phyloP scores from a whole-genome alignment of 2,888 invertebrate species.

The Entomobrya proxima region DNA sequence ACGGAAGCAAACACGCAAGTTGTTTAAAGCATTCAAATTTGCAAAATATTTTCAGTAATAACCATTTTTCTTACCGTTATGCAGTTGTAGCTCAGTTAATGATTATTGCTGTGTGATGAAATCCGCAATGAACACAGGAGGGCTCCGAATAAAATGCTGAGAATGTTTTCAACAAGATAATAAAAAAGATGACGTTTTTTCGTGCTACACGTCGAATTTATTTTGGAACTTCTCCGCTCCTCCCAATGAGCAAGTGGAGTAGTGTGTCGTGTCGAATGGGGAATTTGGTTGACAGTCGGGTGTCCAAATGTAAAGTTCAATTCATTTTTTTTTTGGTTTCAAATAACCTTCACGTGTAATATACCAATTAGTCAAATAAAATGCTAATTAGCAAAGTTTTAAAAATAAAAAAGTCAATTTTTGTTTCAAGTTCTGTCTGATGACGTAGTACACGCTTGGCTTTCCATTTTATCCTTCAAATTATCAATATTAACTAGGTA shows the following conservation, averaged over 20 bases:
- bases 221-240: not conserved
- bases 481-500: too few relatives aligned
- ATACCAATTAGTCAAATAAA: too few relatives aligned
- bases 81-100: not conserved
- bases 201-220: not conserved
- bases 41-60: too few relatives aligned
- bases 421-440: too few relatives aligned
- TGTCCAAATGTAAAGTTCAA: not conserved
- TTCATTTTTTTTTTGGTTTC: too few relatives aligned
- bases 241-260: constrained; percentile 1
- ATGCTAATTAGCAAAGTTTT: too few relatives aligned
- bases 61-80: constrained; percentile 25
- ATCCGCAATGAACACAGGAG: not conserved
- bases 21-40: too few relatives aligned
- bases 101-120: constrained; percentile 3
- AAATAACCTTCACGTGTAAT: not conserved
- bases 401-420: too few relatives aligned
- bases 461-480: too few relatives aligned
- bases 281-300: constrained; percentile 20
- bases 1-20: too few relatives aligned
- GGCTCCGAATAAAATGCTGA: not conserved
- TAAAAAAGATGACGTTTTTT: constrained; percentile 4
- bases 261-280: constrained; percentile 3
- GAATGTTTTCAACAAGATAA: not conserved
- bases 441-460: too few relatives aligned